Percentiles rank a stretch among this genome's conserved stretches.
phyloP scores from a whole-genome alignment of 2,113 vertebrate genomes.

The Thunnus maccoyii region DNA sequence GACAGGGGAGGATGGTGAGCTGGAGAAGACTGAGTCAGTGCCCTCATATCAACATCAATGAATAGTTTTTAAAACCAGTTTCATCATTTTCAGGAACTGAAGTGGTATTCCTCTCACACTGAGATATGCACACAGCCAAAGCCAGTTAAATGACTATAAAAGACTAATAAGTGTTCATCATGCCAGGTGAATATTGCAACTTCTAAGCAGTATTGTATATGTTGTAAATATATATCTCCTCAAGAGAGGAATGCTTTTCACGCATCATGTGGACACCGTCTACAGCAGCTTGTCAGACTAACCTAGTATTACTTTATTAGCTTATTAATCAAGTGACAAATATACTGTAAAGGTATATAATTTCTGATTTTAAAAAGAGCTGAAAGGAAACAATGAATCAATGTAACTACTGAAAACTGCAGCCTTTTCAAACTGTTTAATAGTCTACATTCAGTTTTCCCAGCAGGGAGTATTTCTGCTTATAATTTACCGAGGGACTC shows the following conservation, averaged over 20 bases:
- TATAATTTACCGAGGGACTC: constrained; percentile 22
- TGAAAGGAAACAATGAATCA: not conserved
- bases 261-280: constrained; percentile 33
- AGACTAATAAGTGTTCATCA: constrained; percentile 14
- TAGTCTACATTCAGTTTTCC: constrained; percentile 11
- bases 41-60: not conserved
- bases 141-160: constrained; percentile 26
- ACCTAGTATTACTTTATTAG: constrained; percentile 49
- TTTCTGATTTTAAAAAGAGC: constrained; percentile 13
- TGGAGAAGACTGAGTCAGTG: too few species aligned
- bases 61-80: constrained; percentile 32
- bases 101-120: not conserved
- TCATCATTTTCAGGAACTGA: constrained; percentile 32
- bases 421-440: not conserved
- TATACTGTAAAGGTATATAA: not conserved
- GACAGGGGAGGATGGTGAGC: not conserved
- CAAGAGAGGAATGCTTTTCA: constrained; percentile 23
- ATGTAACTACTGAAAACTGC: constrained; percentile 11
- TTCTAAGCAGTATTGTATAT: constrained; percentile 46
- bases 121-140: constrained; percentile 65
- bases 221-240: constrained; percentile 37
- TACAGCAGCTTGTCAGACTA: constrained; percentile 29
- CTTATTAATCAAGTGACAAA: constrained; percentile 46
- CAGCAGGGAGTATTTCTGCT: constrained; percentile 11
- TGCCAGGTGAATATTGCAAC: constrained; percentile 25